Evolutionary conservation across 1,140 invertebrate genomes (phyloP).

Genomic region (Drosophila novamexicana): DNA sequence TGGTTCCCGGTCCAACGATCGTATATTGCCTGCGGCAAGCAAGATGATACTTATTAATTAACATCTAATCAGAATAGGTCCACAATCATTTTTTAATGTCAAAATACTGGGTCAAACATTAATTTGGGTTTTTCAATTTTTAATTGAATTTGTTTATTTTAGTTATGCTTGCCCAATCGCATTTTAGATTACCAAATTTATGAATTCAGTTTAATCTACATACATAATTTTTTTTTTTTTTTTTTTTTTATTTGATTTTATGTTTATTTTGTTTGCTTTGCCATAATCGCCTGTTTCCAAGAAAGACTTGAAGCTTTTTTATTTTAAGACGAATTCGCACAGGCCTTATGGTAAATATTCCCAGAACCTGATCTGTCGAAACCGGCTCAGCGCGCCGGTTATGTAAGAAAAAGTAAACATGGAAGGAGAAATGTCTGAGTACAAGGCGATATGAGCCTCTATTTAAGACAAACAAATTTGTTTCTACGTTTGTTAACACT

Average conservation of each 20-base stretch:
- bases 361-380: conserved; percentile 59
- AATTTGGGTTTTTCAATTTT: not conserved
- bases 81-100: not conserved
- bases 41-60: not conserved
- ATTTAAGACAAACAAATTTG: not conserved
- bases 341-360: conserved; percentile 46
- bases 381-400: conserved; percentile 35
- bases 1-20: conserved; percentile 91
- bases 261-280: not conserved
- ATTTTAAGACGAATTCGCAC: conserved; percentile 22
- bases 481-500: not conserved
- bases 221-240: conserved; percentile 4
- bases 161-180: not conserved
- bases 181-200: conserved; percentile 1
- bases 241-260: not conserved
- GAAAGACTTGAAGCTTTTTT: not conserved
- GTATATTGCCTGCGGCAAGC: conserved; percentile 86
- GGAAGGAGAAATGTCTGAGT: conserved; percentile 3
- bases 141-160: conserved; percentile 6
- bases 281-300: not conserved
- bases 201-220: conserved; percentile 28
- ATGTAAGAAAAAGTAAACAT: conserved; percentile 44
- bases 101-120: conserved; percentile 16
- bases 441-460: not conserved
- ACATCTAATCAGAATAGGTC: conserved; percentile 5